Evolutionary conservation across 1,140 invertebrate species (phyloP), one percentile per base, ranked within the genome.

Genomic region (Drosophila leontia): DNA sequence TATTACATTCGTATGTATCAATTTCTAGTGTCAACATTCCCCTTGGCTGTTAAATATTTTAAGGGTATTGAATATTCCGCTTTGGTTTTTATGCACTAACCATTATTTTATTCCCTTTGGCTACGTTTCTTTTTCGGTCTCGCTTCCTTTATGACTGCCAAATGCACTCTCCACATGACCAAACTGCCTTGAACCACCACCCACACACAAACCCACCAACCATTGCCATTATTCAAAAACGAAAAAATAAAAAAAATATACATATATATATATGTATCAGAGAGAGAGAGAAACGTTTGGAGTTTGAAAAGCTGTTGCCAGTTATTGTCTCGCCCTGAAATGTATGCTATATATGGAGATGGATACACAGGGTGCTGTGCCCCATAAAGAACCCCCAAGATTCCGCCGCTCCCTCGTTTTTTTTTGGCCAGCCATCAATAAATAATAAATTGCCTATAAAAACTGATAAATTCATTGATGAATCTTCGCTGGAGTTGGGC

Each of bases 371-470:
- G 53, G 17, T 39, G 29, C 3, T 29, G 17, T 45, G 23, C 1
- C 37, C 64, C 64, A 45, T 32, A 23, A 37, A 26, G 7, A 32
- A 55, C 11, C 23, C 15, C 23, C 11, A 7, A 34, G 11, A 12
- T 23, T 13, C 37, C 12, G 13, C 7, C 7, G 7, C 17, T 12
- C 3, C 7, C 23, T 48, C 8, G 0, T 13, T 15, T 1, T 15
- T 3, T 53, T 57, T 57, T 44, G 19, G 51, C 44, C 60, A 45
- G 29, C 78, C 76, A 87, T 87, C 83, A 87, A 87, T 88, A 87
- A 87, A 87, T 87, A 87, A 87, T 87, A 87, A 87, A 87, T 87
- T 87, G 83, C 84, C 84, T 88, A 87, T 87, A 87, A 87, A 87
- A 87, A 87, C 83, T 87, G 83, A 87, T 87, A 83, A 87, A 87